Percentiles rank a stretch among this genome's conserved stretches.
These are phyloP conservation scores for Magallana gigas DNA, from an alignment of 1,140 invertebrate genomes.

Conservation along the genomic window DNA sequence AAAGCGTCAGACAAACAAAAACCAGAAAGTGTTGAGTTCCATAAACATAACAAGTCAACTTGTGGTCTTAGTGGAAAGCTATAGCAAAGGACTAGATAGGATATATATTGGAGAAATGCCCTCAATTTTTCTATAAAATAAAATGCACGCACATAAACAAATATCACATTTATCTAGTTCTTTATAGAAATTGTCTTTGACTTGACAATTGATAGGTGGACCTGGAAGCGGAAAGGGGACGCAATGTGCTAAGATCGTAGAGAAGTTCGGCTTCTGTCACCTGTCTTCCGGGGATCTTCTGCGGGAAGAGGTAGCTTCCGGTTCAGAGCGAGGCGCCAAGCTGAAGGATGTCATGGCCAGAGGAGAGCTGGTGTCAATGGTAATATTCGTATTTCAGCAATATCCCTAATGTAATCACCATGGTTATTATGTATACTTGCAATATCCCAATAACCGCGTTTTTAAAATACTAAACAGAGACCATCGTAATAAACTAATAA, in stretches of 20 bases:
- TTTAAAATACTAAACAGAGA: too few relatives aligned
- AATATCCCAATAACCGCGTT: too few relatives aligned
- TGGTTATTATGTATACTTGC: too few relatives aligned
- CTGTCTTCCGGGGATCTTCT: slow-evolving; percentile 80
- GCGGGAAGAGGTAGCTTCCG: slow-evolving; percentile 78
- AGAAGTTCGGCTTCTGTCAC: slow-evolving; percentile 80
- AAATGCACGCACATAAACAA: too few relatives aligned
- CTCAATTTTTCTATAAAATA: too few relatives aligned
- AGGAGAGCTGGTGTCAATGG: slow-evolving; percentile 89
- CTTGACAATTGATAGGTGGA: slow-evolving; percentile 72
- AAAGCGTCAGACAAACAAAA: neutral
- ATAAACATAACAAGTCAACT: too few relatives aligned
- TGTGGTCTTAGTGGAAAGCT: neutral
- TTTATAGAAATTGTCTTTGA: neutral
- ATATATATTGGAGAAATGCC: too few relatives aligned
- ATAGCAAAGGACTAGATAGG: neutral
- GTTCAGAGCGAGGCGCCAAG: slow-evolving; percentile 78
- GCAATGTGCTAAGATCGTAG: slow-evolving; percentile 79
- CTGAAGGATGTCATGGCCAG: slow-evolving; percentile 86
- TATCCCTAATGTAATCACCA: too few relatives aligned
- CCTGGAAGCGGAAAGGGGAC: slow-evolving; percentile 81
- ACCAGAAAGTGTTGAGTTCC: too few relatives aligned
- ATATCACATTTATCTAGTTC: too few relatives aligned
- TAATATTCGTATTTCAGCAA: slow-evolving; percentile 62
- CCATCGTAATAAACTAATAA: too few relatives aligned